phyloP scores from a whole-genome alignment of 2,888 invertebrate species.

The Prenolepis imparis region DNA sequence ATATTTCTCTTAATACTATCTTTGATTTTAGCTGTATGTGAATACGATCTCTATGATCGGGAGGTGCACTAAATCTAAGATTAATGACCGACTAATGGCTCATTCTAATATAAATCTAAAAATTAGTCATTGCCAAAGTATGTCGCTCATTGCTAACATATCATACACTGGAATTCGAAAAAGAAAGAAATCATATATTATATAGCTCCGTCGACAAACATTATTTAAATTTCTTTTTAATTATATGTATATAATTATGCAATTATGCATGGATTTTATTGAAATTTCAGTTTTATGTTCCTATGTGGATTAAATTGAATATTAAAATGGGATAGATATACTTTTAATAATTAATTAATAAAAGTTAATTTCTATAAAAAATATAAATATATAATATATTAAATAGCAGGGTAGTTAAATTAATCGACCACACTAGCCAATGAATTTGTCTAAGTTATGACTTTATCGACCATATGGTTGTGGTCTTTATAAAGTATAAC shows the following conservation, averaged over 20 bases:
- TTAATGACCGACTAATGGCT: conserved; percentile 8
- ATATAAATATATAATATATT: not conserved
- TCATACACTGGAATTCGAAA: not conserved
- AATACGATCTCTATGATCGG: conserved; percentile 56
- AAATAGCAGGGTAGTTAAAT: no score
- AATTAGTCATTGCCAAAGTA: not conserved
- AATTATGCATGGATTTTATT: not conserved
- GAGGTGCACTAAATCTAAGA: conserved; percentile 33
- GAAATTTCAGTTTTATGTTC: not conserved
- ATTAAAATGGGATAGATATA: not conserved
- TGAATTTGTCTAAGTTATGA: no score
- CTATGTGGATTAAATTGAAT: not conserved
- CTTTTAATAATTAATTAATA: not conserved
- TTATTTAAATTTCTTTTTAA: not conserved
- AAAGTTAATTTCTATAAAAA: not conserved
- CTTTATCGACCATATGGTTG: no score
- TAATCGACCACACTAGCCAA: no score
- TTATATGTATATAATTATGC: not conserved
- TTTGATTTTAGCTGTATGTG: conserved; percentile 83
- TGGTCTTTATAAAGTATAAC: no score
- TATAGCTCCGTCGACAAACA: not conserved
- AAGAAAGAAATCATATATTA: not conserved
- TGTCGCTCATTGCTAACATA: not conserved
- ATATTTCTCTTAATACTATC: conserved; percentile 74
- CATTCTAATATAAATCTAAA: not conserved